Base-by-base conservation (phyloP, 2,113 vertebrate genomes). In the Trematomus loennbergii region DNA sequence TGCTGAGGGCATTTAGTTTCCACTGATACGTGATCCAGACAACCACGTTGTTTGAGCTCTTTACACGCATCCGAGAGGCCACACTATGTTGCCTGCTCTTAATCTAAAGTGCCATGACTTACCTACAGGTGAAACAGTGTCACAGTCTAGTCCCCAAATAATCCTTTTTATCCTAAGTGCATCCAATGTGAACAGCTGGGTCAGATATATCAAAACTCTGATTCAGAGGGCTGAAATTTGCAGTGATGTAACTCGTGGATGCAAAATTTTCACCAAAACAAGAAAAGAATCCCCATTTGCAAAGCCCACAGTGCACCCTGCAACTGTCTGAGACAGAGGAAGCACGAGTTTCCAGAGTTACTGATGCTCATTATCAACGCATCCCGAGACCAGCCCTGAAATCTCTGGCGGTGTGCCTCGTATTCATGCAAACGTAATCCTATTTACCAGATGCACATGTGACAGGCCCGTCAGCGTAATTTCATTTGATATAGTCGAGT, bases 121-220 rank as follows among this genome's bases (percentile, higher is more conserved):
- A 84, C 63, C 79, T 78, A 79, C 82, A 91, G 88, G 89, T 91
- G 83, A 86, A 82, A 67, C 77, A 33, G 70, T 61, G 76, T 82
- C 60, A 60, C 78, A 49, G 69, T 87, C 87, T 86, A 36, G 64
- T 64, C 50, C 52, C 12, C 22, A 22, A 62, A 55, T 90, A 89
- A 93, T 91, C 89, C 83, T 6, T 77, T 79, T 84, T 74, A 84
- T 78, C 84, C 89, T 86, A 91, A 92, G 68, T 93, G 82, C 84
- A 82, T 83, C 59, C 68, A 69, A 50, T 69, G 70, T 67, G 80
- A 90, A 88, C 85, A 92, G 84, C 83, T 89, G 88, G 89, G 54
- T 57, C 13, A 57, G 9, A 74, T 66, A 67, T 75, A 86, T 76
- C 72, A 77, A 76, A 76, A 75, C n/a, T 20, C 75, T 53, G 17